Evolutionary conservation across 2,888 invertebrate genomes (phyloP), one percentile per base, ranked within the genome.

Genomic region (Lepeophtheirus nordmannii): DNA sequence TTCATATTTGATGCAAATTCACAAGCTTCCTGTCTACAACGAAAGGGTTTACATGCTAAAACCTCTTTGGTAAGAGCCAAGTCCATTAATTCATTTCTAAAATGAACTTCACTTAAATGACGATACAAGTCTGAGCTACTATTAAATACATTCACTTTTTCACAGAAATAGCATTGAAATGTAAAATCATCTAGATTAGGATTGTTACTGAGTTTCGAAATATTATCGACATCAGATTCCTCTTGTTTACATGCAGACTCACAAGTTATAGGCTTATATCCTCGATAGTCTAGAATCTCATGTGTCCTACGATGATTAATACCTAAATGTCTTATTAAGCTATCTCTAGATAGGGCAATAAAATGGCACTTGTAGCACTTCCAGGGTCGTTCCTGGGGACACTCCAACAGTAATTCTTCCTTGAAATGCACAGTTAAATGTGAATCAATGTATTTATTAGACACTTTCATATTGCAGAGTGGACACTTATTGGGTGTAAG

Each of bases 81-180:
- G 17, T 64, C 41, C 23, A 56, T 56, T 14, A 64, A 11, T 22
- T 46, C 57, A 30, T 22, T 30, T 14, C 46, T 66, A 37, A 66
- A 66, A 37, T 66, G 66, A n/a, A 22, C n/a, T 60, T 60, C 60
- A 39, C 58, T 14, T 41, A 66, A 22, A 60, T 66, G 66, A 23
- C 46, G 17, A 30, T 60, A 41, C 5, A 60, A 23, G n/a, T 66
- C 66, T 10, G 8, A 17, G 46, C 10, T 64, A n/a, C 30, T n/a
- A 14, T 7, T 22, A 37, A 64, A 64, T 11, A 11, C 37, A 10
- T n/a, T 22, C n/a, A 17, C n/a, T 46, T 14, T n/a, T 17, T 46
- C 53, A 46, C 53, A 46, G 53, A 46, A 46, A 17, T 14, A 17
- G 53, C 53, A 46, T n/a, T n/a, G 14, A 17, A 46, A 46, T 3